Conservation (phyloP, 2,888 invertebrate species). For the Pseudoips prasinana region DNA sequence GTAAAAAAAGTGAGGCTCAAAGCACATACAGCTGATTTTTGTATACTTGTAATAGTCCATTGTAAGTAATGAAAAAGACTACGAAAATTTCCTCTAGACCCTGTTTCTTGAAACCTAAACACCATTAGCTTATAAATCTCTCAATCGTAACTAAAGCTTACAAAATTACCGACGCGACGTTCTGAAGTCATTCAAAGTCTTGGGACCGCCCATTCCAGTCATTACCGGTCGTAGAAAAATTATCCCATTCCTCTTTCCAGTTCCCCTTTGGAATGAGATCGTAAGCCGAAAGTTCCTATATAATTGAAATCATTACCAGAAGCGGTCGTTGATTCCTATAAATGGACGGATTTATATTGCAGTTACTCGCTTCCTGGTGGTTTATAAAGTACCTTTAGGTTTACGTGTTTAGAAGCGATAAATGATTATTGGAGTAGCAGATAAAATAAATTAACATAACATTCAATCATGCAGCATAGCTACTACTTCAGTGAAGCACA, state of each 20-base stretch:
- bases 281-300: constrained; percentile 30
- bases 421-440: too few relatives aligned
- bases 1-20: too few relatives aligned
- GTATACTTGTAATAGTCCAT: too few relatives aligned
- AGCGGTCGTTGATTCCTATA: constrained; percentile 37
- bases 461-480: too few relatives aligned
- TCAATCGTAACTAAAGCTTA: constrained; percentile 23
- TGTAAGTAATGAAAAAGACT: too few relatives aligned
- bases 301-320: constrained; percentile 49
- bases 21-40: too few relatives aligned
- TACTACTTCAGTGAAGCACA: too few relatives aligned
- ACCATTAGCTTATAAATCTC: constrained; percentile 11
- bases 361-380: constrained; percentile 9
- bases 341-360: constrained; percentile 40
- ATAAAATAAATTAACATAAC: too few relatives aligned
- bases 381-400: neutral
- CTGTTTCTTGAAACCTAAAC: too few relatives aligned
- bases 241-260: constrained; percentile 21
- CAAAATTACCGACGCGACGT: constrained; percentile 19
- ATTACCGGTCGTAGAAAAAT: constrained; percentile 32
- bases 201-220: constrained; percentile 15
- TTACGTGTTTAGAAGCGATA: too few relatives aligned
- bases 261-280: constrained; percentile 23
- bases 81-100: too few relatives aligned
- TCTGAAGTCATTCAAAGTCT: constrained; percentile 19